Evolutionary conservation across 2,113 vertebrate genomes (phyloP).

Genomic region (Myxocyprinus asiaticus): DNA sequence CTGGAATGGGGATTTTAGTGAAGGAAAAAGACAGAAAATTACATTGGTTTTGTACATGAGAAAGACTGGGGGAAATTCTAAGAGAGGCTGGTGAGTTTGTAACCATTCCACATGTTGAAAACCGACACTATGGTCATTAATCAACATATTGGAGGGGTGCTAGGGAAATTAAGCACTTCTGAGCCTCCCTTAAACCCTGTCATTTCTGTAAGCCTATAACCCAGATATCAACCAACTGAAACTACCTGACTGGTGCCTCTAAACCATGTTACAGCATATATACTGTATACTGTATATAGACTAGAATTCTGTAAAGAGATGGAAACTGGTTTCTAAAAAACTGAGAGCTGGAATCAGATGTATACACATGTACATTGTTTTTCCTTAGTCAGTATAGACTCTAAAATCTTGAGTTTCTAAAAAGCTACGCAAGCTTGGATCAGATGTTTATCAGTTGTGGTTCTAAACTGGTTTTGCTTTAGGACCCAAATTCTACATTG

Average conservation of each 20-base stretch:
- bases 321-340: no score
- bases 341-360: no score
- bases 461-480: no score
- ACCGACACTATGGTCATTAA: constrained; percentile 65
- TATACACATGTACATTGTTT: no score
- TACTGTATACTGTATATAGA: no score
- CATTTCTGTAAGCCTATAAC: constrained; percentile 46
- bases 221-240: constrained; percentile 54
- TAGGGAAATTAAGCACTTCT: constrained; percentile 64
- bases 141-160: constrained; percentile 65
- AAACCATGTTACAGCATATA: constrained; percentile 5
- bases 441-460: no score
- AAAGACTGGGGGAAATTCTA: constrained; percentile 2
- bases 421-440: no score
- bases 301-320: no score
- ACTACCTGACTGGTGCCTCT: constrained; percentile 37
- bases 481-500: no score
- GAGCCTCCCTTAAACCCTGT: constrained; percentile 42
- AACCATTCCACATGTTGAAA: constrained; percentile 60
- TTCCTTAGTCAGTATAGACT: no score
- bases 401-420: no score
- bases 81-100: constrained; percentile 40
- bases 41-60: background rate
- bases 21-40: background rate
- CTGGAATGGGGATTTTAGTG: constrained; percentile 7